Conservation (phyloP, 2,113 vertebrate species). For the Sylvia atricapilla region DNA sequence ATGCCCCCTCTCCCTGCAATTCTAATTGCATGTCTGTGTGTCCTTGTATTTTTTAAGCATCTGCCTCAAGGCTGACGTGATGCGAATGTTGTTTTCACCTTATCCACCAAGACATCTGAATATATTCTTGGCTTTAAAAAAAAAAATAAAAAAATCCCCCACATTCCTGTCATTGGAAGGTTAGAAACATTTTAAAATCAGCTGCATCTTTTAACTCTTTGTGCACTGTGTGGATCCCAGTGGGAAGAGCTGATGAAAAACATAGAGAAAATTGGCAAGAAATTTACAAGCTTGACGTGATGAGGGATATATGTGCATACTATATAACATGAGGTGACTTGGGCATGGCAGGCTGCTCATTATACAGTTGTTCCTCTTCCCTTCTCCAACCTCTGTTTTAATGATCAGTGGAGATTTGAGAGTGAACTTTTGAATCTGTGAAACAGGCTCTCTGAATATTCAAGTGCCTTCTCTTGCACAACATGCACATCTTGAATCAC, state of each 20-base stretch:
- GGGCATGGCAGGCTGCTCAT: neutral
- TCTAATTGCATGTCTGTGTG: neutral
- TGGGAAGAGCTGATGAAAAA: neutral
- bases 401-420: neutral
- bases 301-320: neutral
- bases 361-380: neutral
- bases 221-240: neutral
- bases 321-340: neutral
- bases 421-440: neutral
- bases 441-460: neutral
- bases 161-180: neutral
- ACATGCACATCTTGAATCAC: neutral
- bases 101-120: neutral
- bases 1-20: neutral
- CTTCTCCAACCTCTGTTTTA: neutral
- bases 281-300: neutral
- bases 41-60: neutral
- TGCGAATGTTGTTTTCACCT: neutral
- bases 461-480: neutral
- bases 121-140: neutral
- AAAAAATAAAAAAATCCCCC: neutral
- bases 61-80: neutral
- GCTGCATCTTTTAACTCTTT: slow-evolving; percentile 26
- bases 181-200: neutral
- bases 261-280: neutral